Evolutionary conservation across 2,797 vertebrate species (phyloP).

Genomic region (Microctenopoma lineatum): DNA sequence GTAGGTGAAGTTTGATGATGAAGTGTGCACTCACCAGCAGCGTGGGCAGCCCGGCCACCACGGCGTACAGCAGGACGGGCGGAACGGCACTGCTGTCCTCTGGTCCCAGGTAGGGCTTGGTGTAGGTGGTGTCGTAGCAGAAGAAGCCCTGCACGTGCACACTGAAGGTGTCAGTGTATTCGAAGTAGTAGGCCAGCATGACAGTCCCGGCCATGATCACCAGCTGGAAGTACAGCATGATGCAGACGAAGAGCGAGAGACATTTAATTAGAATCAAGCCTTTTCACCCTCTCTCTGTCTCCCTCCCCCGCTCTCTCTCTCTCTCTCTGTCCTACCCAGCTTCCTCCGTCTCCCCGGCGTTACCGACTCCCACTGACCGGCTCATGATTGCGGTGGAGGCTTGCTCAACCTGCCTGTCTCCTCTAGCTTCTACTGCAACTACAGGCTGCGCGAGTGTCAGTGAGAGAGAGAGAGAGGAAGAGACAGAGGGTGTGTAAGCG

Average conservation of each 20-base stretch:
- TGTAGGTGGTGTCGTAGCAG: constrained; percentile 95
- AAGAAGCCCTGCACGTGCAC: constrained; percentile 98
- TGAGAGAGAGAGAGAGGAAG: background rate
- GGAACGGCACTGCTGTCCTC: constrained; percentile 95
- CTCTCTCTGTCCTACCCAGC: constrained; percentile 45
- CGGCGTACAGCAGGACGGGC: constrained; percentile 90
- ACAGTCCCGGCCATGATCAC: constrained; percentile 99
- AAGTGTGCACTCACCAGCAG: constrained; percentile 88
- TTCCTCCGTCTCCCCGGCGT: constrained; percentile 48
- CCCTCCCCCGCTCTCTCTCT: constrained; percentile 8
- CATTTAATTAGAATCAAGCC: constrained; percentile 60
- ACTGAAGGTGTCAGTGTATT: constrained; percentile 97
- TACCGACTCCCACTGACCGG: constrained; percentile 47
- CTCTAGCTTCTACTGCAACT: constrained; percentile 20
- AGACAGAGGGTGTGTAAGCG: constrained; percentile 3
- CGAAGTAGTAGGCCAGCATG: constrained; percentile 98
- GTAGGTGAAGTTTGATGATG: constrained; percentile 9
- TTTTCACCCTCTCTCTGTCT: constrained; percentile 17
- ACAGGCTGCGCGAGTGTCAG: constrained; percentile 2
- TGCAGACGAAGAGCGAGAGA: constrained; percentile 62
- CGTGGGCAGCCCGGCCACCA: constrained; percentile 92
- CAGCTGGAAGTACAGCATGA: constrained; percentile 93
- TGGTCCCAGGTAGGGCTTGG: constrained; percentile 94
- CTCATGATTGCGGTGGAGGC: constrained; percentile 56
- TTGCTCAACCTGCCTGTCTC: constrained; percentile 22